Conservation (phyloP, 2,797 vertebrate genomes). For the Sebastes kiyomatsui region DNA sequence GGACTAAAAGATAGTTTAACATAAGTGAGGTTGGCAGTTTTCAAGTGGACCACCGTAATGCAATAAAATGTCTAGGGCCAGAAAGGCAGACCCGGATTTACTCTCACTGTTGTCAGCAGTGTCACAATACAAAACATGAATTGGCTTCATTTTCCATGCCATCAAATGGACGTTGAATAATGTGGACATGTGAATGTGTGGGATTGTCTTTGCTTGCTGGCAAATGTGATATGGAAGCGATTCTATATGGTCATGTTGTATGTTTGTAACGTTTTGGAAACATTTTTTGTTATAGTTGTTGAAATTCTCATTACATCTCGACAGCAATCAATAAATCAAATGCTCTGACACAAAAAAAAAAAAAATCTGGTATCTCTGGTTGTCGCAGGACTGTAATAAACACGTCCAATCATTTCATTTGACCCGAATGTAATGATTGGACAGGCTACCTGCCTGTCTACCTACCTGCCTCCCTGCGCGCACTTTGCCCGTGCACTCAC, state of each 20-base stretch:
- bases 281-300: no score
- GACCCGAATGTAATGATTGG: no score
- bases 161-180: constrained; percentile 26
- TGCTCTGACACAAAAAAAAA: no score
- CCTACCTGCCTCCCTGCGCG: no score
- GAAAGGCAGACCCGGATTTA: constrained; percentile 39
- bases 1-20: constrained; percentile 17
- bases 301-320: no score
- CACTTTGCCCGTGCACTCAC: no score
- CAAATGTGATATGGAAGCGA: not conserved
- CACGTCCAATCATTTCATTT: no score
- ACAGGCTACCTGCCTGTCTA: no score
- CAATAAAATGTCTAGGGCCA: constrained; percentile 32
- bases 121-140: constrained; percentile 22
- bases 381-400: no score
- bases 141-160: not conserved
- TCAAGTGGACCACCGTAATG: constrained; percentile 47
- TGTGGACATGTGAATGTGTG: constrained; percentile 12
- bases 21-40: constrained; percentile 52
- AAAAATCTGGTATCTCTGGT: no score
- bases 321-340: no score
- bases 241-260: not conserved
- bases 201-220: not conserved
- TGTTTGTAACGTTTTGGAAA: not conserved
- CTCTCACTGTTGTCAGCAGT: constrained; percentile 52